Conservation (phyloP, 2,888 invertebrate genomes). For the Plagodis pulveraria region DNA sequence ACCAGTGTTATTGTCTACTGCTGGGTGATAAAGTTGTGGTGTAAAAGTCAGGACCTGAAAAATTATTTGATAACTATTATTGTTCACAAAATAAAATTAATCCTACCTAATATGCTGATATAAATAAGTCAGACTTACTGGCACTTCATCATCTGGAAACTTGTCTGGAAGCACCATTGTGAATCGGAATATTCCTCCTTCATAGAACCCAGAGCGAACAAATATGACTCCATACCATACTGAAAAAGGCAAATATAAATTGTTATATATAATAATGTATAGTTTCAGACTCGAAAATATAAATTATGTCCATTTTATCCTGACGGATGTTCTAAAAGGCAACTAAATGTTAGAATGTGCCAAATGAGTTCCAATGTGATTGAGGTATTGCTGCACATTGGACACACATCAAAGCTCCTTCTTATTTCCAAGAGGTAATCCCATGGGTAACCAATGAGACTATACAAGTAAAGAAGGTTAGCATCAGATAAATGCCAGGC, state of each 20-base stretch:
- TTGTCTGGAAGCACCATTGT: conserved; percentile 93
- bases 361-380: no score
- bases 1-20: conserved; percentile 91
- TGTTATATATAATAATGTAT: not conserved
- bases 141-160: conserved; percentile 94
- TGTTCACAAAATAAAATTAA: conserved; percentile 4
- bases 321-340: no score
- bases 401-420: no score
- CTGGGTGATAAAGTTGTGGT: conserved; percentile 94
- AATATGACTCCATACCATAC: conserved; percentile 97
- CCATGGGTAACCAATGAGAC: no score
- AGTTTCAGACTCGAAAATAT: no score
- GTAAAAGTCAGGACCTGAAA: conserved; percentile 92
- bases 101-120: no score
- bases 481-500: no score
- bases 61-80: not conserved
- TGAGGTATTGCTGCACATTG: no score
- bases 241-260: conserved; percentile 67
- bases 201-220: conserved; percentile 94
- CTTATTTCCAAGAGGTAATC: no score
- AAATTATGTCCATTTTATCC: no score
- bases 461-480: no score
- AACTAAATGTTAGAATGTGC: no score
- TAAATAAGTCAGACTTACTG: conserved; percentile 85
- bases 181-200: conserved; percentile 96